phyloP scores from a whole-genome alignment of 2,888 invertebrate genomes.

The Andrena minutula region DNA sequence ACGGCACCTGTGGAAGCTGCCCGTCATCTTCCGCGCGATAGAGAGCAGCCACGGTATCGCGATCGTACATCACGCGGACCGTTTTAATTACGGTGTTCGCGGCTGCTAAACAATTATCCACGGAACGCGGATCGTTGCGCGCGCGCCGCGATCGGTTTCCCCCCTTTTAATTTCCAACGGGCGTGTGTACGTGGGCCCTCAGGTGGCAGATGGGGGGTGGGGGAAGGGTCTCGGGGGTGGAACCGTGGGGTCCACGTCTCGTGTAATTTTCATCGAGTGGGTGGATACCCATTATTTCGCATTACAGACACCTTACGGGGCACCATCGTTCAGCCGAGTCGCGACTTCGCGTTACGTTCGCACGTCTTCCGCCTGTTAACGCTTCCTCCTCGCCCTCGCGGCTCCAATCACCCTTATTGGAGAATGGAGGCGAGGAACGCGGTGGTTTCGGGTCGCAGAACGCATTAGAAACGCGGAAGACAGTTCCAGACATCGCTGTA shows the following conservation, averaged over 20 bases:
- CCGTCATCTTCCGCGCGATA: conserved; percentile 23
- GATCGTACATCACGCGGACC: conserved; percentile 38
- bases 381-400: conserved; percentile 32
- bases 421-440: no score
- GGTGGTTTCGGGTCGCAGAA: no score
- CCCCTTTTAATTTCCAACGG: conserved; percentile 21
- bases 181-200: conserved; percentile 35
- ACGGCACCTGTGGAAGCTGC: conserved; percentile 17
- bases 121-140: conserved; percentile 4
- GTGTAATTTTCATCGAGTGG: conserved; percentile 76
- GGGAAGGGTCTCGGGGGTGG: conserved; percentile 25
- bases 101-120: conserved; percentile 69
- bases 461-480: no score
- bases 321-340: conserved; percentile 61
- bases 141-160: conserved; percentile 19
- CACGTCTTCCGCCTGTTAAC: conserved; percentile 55
- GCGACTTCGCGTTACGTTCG: conserved; percentile 57
- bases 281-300: conserved; percentile 77
- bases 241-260: conserved; percentile 59
- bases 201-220: conserved; percentile 1
- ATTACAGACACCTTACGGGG: conserved; percentile 72
- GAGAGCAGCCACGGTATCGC: conserved; percentile 31
- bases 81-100: conserved; percentile 67
- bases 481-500: no score
- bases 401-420: conserved; percentile 12